Conservation (phyloP, 2,113 vertebrate species). For the Lontra canadensis region DNA sequence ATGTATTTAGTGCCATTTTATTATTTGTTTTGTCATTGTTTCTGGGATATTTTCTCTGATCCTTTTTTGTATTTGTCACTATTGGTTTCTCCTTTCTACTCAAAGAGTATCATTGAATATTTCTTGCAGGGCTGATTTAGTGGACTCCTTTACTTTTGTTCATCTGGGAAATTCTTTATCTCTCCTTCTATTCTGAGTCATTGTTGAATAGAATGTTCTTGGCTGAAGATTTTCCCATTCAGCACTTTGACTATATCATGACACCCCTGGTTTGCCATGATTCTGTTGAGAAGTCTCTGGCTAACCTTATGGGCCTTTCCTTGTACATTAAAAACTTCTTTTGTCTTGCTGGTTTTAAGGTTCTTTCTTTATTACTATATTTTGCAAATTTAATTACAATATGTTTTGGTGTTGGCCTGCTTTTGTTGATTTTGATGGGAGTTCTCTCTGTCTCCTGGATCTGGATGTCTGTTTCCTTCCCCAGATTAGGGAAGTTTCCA, state of each 20-base stretch:
- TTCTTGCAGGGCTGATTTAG: neutral
- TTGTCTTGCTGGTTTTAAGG: neutral
- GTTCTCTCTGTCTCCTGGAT: neutral
- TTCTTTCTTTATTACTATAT: neutral
- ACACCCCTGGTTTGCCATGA: neutral
- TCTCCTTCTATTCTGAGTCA: neutral
- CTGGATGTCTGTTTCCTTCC: neutral
- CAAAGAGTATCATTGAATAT: neutral
- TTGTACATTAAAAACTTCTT: neutral
- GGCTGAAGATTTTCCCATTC: neutral
- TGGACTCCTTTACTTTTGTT: neutral
- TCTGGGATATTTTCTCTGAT: neutral
- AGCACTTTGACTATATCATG: neutral
- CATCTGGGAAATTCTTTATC: neutral
- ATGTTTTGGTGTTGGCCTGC: neutral
- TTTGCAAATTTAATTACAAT: neutral
- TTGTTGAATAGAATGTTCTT: neutral
- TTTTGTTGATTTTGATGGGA: neutral
- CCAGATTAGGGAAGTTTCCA: neutral
- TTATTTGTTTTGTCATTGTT: neutral
- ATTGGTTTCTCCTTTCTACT: neutral
- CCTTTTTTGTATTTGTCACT: neutral
- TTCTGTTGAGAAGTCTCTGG: neutral
- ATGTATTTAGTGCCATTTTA: neutral
- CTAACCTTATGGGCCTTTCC: neutral